These are phyloP conservation scores for Parnassius mnemosyne DNA, from an alignment of 2,888 invertebrate species.

Conservation along the genomic window DNA sequence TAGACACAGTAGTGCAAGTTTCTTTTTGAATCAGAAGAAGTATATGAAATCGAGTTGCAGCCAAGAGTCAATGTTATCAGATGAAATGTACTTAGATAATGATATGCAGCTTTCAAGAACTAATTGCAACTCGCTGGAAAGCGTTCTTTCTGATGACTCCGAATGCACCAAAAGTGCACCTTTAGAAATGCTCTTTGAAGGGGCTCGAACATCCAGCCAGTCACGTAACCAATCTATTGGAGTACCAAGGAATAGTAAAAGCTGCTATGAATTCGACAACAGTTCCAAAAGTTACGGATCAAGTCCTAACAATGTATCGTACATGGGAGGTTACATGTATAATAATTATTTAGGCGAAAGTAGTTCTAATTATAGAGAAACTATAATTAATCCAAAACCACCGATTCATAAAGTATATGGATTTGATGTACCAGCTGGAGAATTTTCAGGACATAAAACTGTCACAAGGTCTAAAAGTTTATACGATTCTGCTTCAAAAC, in stretches of 20 bases:
- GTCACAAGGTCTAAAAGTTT: slow-evolving; percentile 72
- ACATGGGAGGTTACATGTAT: slow-evolving; percentile 78
- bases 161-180: slow-evolving; percentile 89
- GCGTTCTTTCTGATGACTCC: slow-evolving; percentile 89
- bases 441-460: slow-evolving; percentile 62
- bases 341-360: slow-evolving; percentile 64
- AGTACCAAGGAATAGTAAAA: slow-evolving; percentile 67
- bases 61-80: slow-evolving; percentile 89
- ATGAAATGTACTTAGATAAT: slow-evolving; percentile 81
- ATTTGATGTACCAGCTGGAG: slow-evolving; percentile 61
- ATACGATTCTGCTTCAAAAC: slow-evolving; percentile 64
- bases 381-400: slow-evolving; percentile 44
- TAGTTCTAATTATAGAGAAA: slow-evolving; percentile 40
- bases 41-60: slow-evolving; percentile 83
- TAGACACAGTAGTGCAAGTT: slow-evolving; percentile 88
- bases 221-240: slow-evolving; percentile 43
- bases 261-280: slow-evolving; percentile 76
- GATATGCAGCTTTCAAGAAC: slow-evolving; percentile 82
- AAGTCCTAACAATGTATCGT: slow-evolving; percentile 80
- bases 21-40: slow-evolving; percentile 86
- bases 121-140: slow-evolving; percentile 89
- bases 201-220: slow-evolving; percentile 68
- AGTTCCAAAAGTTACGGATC: slow-evolving; percentile 83
- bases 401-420: slow-evolving; percentile 60
- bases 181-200: slow-evolving; percentile 85